Conservation (phyloP, 2,888 invertebrate genomes). For the Leptinotarsa peninsularis region DNA sequence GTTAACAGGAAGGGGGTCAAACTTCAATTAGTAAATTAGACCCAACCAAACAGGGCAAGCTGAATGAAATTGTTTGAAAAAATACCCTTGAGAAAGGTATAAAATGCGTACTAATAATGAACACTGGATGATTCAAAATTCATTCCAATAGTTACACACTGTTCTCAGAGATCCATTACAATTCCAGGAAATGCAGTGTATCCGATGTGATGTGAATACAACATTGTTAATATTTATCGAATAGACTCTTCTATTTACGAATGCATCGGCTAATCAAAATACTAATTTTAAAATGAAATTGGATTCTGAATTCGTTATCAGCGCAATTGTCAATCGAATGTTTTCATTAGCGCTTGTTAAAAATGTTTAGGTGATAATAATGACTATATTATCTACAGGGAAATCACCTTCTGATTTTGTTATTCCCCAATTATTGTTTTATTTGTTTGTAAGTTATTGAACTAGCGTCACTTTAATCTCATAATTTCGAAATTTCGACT, state of each 20-base stretch:
- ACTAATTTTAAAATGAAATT: constrained; percentile 50
- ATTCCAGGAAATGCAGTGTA: constrained; percentile 37
- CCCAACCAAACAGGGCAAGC: too few species aligned
- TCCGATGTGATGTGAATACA: constrained; percentile 45
- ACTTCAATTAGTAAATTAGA: too few species aligned
- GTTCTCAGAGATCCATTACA: constrained; percentile 45
- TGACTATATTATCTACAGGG: neutral
- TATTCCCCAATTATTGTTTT: too few species aligned
- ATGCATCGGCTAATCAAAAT: constrained; percentile 54
- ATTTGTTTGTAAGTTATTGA: too few species aligned
- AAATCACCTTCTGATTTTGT: neutral
- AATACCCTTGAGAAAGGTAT: neutral
- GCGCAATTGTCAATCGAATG: constrained; percentile 31
- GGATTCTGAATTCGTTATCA: constrained; percentile 41
- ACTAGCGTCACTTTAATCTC: too few species aligned
- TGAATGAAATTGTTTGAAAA: too few species aligned
- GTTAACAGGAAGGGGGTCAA: too few species aligned
- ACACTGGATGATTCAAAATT: neutral
- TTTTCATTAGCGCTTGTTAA: constrained; percentile 30
- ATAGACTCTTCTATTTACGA: constrained; percentile 47
- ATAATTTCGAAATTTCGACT: too few species aligned
- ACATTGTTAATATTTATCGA: constrained; percentile 49
- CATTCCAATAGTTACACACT: constrained; percentile 20
- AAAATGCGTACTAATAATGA: neutral
- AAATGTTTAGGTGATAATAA: constrained; percentile 17